phyloP scores from a whole-genome alignment of 2,888 invertebrate genomes.

The Limenitis camilla region DNA sequence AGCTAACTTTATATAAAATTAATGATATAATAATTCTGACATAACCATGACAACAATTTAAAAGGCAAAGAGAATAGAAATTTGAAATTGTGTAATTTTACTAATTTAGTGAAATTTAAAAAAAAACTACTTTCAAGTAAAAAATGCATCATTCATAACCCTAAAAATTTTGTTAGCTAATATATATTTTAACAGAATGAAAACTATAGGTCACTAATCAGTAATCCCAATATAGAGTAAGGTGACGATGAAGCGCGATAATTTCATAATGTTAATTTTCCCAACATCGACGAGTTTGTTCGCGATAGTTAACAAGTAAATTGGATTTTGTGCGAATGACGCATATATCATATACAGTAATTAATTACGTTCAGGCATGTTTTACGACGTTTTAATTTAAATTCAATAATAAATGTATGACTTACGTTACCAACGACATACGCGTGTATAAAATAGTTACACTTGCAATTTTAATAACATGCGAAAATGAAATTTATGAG shows the following conservation, averaged over 20 bases:
- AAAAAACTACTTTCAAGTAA: too few species aligned
- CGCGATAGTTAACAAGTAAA: conserved; percentile 51
- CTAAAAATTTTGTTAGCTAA: conserved; percentile 23
- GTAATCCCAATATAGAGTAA: conserved; percentile 37
- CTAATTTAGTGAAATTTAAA: too few species aligned
- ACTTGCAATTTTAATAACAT: not conserved
- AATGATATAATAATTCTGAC: too few species aligned
- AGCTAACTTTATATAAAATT: too few species aligned
- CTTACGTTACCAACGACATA: conserved; percentile 20
- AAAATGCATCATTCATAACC: conserved; percentile 19
- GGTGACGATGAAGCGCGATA: conserved; percentile 44
- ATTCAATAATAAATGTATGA: conserved; percentile 23
- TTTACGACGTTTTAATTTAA: conserved; percentile 39
- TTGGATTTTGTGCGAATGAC: conserved; percentile 60
- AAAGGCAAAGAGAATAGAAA: too few species aligned
- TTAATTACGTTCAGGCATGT: conserved; percentile 47
- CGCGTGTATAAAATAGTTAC: conserved; percentile 4
- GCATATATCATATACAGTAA: conserved; percentile 54
- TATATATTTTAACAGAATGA: conserved; percentile 24
- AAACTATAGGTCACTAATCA: conserved; percentile 33
- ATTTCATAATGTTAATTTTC: conserved; percentile 59
- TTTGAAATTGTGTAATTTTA: too few species aligned
- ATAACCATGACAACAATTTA: too few species aligned
- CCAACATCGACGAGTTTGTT: conserved; percentile 52
- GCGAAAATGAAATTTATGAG: conserved; percentile 6